Base-by-base conservation (phyloP, 1,140 invertebrate species). In the Bombyx mandarina region DNA sequence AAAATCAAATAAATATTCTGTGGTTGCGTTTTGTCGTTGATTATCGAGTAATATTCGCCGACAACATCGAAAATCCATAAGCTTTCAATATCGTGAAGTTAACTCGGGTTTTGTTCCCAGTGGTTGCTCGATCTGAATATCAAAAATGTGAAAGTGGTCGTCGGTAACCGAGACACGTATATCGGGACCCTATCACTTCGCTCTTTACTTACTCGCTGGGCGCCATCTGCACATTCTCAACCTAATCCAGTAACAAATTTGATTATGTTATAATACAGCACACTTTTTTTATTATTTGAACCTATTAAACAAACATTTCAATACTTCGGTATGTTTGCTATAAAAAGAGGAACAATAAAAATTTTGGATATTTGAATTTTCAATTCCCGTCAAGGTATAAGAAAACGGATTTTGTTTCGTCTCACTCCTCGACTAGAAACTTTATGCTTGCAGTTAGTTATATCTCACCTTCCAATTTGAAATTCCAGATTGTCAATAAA, bases 21-120 rank as follows among this genome's bases (percentile, higher is more conserved):
- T 35, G 26, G 26, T 35, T 35, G 26, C 26, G 26, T 35, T 35
- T 52, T 54, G 59, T 56, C 65, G 60, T 66, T 70, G 72, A 74
- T 81, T 79, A 76, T 71, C 61, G 69, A 76, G 51, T 63, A 58
- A 78, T 77, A 75, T 71, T 75, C 75, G 71, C 70, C 71, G 72
- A 66, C 67, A 78, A 76, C 80, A 86, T 86, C 73, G 83, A 79
- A 84, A 86, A 84, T 79, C 83, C 81, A 86, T 86, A 86, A 86
- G 73, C 79, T 84, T 86, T 86, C 83, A 86, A 86, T 86, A 86
- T 86, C 71, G 70, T 65, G 67, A 71, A 78, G 76, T 80, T 83
- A 85, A 81, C 79, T 82, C 69, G 75, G 81, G 77, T 82, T 84
- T 86, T 82, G 78, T 83, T 82, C 80, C 75, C 77, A 74, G 71